phyloP scores from a whole-genome alignment of 2,113 vertebrate genomes.

The Ptilorrhoa leucosticta region DNA sequence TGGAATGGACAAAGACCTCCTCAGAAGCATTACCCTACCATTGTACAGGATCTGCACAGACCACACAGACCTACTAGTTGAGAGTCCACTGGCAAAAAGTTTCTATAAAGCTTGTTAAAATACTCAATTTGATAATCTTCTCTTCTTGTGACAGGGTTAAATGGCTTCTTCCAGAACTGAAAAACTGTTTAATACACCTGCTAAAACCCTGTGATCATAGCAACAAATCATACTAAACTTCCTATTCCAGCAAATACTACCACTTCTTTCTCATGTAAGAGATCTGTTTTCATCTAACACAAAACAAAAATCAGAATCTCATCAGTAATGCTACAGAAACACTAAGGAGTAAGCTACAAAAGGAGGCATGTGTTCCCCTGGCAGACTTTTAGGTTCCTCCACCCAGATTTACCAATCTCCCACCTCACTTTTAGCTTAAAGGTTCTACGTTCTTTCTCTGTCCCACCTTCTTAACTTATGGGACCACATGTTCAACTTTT shows the following conservation, averaged over 20 bases:
- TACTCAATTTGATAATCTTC: neutral
- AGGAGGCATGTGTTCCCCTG: neutral
- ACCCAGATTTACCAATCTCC: neutral
- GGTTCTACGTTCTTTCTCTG: neutral
- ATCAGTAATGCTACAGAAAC: neutral
- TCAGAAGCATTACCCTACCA: neutral
- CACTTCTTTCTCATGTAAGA: neutral
- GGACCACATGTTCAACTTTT: neutral
- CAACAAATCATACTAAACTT: neutral
- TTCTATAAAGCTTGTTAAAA: neutral
- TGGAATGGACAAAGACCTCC: neutral
- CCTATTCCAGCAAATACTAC: neutral
- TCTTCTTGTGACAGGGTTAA: neutral
- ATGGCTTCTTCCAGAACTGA: neutral
- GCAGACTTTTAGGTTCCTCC: neutral
- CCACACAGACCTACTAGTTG: neutral
- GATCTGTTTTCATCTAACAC: neutral
- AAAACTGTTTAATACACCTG: neutral
- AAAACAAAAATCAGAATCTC: neutral
- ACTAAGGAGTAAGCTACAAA: neutral
- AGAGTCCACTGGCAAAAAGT: neutral
- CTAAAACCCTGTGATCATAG: neutral
- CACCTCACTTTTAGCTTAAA: neutral
- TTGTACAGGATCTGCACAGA: rapidly evolving
- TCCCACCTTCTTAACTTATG: neutral